Conservation (phyloP, 2,113 vertebrate species). For the Peromyscus californicus region DNA sequence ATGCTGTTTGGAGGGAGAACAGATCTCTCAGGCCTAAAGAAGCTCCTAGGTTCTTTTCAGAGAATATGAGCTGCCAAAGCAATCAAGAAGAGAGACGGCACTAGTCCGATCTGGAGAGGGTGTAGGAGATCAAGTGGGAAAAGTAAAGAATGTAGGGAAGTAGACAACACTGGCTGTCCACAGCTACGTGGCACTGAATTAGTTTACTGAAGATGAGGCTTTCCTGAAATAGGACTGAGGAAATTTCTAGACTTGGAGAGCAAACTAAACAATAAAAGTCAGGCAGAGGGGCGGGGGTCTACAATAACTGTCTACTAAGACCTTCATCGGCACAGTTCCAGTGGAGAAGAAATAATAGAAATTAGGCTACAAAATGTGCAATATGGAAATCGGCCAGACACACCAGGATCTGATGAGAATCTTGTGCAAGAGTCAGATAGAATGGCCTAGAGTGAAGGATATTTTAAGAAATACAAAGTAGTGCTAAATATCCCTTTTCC, state of each 20-base stretch:
- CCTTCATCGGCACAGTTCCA: not conserved
- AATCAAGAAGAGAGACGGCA: not conserved
- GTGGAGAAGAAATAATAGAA: too few relatives aligned
- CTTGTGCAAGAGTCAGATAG: not conserved
- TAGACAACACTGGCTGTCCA: not conserved
- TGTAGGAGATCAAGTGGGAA: not conserved
- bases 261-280: not conserved
- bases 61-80: not conserved
- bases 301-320: not conserved
- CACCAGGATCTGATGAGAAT: not conserved
- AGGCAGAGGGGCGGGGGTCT: not conserved
- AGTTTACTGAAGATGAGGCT: not conserved
- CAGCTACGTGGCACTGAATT: not conserved
- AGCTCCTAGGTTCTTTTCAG: not conserved
- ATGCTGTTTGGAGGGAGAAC: not conserved
- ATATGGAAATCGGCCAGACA: not conserved
- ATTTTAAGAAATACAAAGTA: not conserved
- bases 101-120: not conserved
- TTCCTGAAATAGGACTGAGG: not conserved
- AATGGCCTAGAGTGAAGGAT: not conserved
- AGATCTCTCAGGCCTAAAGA: not conserved
- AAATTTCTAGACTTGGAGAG: not conserved
- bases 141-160: not conserved
- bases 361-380: not conserved
- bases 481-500: not conserved